Evolutionary conservation across 2,888 invertebrate genomes (phyloP).

Genomic region (Cerastoderma edule): DNA sequence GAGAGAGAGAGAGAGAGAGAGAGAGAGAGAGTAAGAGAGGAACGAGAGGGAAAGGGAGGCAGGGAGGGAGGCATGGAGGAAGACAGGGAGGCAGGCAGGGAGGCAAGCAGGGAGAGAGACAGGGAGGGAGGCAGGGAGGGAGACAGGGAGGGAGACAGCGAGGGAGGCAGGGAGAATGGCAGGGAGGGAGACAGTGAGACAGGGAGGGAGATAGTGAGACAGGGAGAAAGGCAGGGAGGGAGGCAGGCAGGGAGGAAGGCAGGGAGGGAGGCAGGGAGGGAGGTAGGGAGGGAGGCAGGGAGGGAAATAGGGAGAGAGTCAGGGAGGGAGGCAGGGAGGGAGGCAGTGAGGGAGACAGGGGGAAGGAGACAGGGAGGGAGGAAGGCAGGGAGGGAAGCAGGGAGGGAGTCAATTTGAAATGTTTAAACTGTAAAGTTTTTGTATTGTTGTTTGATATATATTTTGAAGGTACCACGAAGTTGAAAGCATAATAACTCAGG

Average conservation of each 20-base stretch:
- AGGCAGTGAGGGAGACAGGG: constrained; percentile 2
- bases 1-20: background rate
- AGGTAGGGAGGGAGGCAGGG: too few species aligned
- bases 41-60: background rate
- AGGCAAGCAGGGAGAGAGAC: too few species aligned
- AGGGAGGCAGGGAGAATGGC: constrained; percentile 28
- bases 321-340: too few species aligned
- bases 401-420: background rate
- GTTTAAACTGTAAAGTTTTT: too few species aligned
- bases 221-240: too few species aligned
- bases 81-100: background rate
- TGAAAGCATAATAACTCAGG: too few species aligned
- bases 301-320: too few species aligned
- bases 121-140: constrained; percentile 19
- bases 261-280: too few species aligned
- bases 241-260: background rate
- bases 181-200: constrained; percentile 24
- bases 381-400: background rate
- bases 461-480: too few species aligned
- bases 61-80: background rate
- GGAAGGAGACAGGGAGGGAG: too few species aligned
- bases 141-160: constrained; percentile 40
- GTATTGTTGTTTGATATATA: too few species aligned
- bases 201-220: too few species aligned
- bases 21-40: background rate